These are phyloP conservation scores for Parauchenoglanis punctatus DNA, from an alignment of 2,797 vertebrate genomes.

Conservation along the genomic window DNA sequence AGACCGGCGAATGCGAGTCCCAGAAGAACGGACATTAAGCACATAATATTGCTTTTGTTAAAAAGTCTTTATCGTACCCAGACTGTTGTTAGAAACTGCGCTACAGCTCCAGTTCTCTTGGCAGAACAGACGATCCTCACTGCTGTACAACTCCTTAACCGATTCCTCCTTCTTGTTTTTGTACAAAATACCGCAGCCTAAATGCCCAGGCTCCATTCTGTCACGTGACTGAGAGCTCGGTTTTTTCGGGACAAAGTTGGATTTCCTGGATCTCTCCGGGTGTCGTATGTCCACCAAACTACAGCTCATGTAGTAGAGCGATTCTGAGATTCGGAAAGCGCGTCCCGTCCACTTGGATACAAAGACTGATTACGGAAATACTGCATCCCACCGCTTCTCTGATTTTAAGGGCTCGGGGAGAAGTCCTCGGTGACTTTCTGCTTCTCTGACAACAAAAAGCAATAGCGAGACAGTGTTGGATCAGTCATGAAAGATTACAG, in stretches of 20 bases:
- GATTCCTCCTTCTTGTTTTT: not conserved
- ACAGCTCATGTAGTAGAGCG: not conserved
- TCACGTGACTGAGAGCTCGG: not conserved
- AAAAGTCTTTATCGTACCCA: not conserved
- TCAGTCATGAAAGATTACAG: no score
- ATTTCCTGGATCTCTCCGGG: not conserved
- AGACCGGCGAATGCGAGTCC: not conserved
- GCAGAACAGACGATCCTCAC: not conserved
- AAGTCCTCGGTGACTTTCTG: not conserved
- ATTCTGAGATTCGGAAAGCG: no score
- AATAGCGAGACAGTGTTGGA: no score
- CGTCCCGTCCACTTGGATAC: not conserved
- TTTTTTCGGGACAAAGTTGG: not conserved
- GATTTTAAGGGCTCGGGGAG: not conserved
- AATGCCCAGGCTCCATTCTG: not conserved
- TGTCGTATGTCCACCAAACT: not conserved
- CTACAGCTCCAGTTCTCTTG: not conserved
- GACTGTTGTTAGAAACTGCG: not conserved
- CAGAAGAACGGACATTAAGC: not conserved
- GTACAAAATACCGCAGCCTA: not conserved
- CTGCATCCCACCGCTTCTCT: no score
- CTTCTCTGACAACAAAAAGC: not conserved
- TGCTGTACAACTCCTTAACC: not conserved
- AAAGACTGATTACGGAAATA: no score
- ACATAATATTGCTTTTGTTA: not conserved